A percentile compares a stretch with the other conserved stretches of the same genome.
Evolutionary conservation across 1,140 invertebrate species (phyloP).

Genomic region (Anastatus disparis): DNA sequence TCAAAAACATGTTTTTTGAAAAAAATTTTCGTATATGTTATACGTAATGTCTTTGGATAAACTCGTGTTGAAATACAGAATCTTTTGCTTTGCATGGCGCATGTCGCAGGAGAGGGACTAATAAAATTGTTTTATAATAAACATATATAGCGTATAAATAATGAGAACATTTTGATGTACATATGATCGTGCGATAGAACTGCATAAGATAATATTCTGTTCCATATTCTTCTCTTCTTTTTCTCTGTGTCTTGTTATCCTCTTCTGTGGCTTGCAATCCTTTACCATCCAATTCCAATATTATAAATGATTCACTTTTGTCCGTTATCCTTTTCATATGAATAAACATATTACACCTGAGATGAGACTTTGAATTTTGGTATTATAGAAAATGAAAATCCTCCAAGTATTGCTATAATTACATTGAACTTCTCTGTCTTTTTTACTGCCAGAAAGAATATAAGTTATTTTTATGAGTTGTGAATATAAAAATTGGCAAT

Average conservation of each 20-base stretch:
- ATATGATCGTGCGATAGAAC: too few relatives aligned
- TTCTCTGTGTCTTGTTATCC: not conserved
- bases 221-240: not conserved
- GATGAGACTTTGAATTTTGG: slow-evolving; percentile 38
- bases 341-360: slow-evolving; percentile 23
- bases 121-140: not conserved
- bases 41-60: not conserved
- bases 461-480: not conserved
- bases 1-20: not conserved
- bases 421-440: too few relatives aligned
- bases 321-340: slow-evolving; percentile 15
- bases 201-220: too few relatives aligned
- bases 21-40: not conserved
- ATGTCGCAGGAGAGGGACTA: slow-evolving; percentile 16
- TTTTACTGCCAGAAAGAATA: not conserved
- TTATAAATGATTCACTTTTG: slow-evolving; percentile 33
- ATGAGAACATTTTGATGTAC: too few relatives aligned
- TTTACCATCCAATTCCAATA: not conserved
- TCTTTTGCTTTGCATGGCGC: slow-evolving; percentile 31
- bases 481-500: too few relatives aligned
- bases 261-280: slow-evolving; percentile 31
- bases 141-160: too few relatives aligned
- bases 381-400: not conserved
- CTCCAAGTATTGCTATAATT: too few relatives aligned
- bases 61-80: not conserved